Evolutionary conservation across 2,113 vertebrate genomes (phyloP).

Genomic region (Eptatretus burgeri): DNA sequence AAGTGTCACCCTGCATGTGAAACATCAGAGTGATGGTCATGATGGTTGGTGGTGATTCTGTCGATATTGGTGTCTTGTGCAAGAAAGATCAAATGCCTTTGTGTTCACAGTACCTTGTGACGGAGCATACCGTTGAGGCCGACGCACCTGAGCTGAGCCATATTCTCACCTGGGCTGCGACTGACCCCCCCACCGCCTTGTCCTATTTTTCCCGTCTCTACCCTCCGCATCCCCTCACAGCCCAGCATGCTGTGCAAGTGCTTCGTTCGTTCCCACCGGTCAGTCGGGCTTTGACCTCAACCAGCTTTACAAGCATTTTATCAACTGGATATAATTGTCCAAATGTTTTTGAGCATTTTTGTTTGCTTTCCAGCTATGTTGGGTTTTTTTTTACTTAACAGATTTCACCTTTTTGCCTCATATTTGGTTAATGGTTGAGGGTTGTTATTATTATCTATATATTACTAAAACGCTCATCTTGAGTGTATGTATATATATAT

Average conservation of each 20-base stretch:
- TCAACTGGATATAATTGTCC: too few species aligned
- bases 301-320: too few species aligned
- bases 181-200: slow-evolving; percentile 72
- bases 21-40: too few species aligned
- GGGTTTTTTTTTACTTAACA: background rate
- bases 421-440: background rate
- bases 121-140: slow-evolving; percentile 82
- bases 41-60: too few species aligned
- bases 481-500: too few species aligned
- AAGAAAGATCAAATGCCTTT: too few species aligned
- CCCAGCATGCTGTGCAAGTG: slow-evolving; percentile 81
- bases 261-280: slow-evolving; percentile 79
- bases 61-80: too few species aligned
- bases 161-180: slow-evolving; percentile 65
- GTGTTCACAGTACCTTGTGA: slow-evolving; percentile 44
- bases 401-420: background rate
- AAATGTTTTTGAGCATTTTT: too few species aligned
- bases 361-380: too few species aligned
- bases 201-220: slow-evolving; percentile 95
- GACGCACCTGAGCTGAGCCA: slow-evolving; percentile 82
- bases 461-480: too few species aligned
- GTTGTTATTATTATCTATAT: too few species aligned
- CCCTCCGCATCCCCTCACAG: slow-evolving; percentile 71
- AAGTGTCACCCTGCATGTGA: too few species aligned
- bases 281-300: slow-evolving; percentile 11